A percentile compares a stretch with the other conserved stretches of the same genome.
These are phyloP conservation scores for Archips xylosteana DNA, from an alignment of 2,888 invertebrate genomes.

Conservation along the genomic window DNA sequence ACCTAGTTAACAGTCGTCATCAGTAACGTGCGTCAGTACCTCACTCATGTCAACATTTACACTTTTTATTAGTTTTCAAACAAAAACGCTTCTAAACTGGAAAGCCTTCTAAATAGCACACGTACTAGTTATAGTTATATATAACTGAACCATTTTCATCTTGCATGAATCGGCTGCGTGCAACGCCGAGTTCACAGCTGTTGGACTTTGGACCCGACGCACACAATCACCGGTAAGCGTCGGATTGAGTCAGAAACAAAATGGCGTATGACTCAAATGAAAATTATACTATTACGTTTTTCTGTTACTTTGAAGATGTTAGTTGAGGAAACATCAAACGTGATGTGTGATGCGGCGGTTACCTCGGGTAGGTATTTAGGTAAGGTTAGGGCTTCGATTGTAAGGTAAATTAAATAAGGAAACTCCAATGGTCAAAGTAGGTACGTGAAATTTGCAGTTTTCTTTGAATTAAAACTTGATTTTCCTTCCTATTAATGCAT, in stretches of 20 bases:
- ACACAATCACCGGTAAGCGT: constrained; percentile 37
- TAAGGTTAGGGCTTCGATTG: background rate
- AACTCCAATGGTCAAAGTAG: background rate
- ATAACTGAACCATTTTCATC: constrained; percentile 28
- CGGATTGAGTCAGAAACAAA: constrained; percentile 14
- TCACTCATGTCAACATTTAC: background rate
- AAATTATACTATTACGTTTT: constrained; percentile 36
- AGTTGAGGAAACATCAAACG: constrained; percentile 6
- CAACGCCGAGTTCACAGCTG: constrained; percentile 33
- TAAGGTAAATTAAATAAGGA: background rate
- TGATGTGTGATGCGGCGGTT: background rate
- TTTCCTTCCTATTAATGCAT: too few species aligned
- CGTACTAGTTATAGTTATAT: background rate
- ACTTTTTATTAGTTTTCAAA: background rate
- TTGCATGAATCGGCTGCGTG: constrained; percentile 37
- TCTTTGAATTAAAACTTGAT: too few species aligned
- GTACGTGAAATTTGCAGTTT: background rate
- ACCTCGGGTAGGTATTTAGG: background rate
- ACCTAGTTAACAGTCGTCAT: background rate
- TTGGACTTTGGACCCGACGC: constrained; percentile 44
- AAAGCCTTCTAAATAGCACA: constrained; percentile 20
- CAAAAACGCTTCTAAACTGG: constrained; percentile 1
- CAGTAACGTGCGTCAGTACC: constrained; percentile 4
- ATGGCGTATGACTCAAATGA: constrained; percentile 37
- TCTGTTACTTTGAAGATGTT: constrained; percentile 17